Conservation (phyloP, 2,797 vertebrate species). For the Danio aesculapii region DNA sequence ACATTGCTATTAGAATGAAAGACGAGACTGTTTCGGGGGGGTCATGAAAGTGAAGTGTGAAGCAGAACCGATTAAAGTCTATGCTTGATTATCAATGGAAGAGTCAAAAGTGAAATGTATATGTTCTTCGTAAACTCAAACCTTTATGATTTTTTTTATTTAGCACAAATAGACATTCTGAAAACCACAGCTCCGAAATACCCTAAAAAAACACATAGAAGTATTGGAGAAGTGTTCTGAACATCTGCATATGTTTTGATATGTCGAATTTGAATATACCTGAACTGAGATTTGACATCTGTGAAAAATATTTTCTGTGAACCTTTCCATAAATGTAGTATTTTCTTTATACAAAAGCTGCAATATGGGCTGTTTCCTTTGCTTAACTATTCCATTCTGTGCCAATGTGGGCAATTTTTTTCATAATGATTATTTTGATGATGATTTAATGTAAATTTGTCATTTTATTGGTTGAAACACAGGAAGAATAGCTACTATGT, state of each 20-base stretch:
- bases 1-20: conserved; percentile 25
- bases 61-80: not conserved
- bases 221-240: not conserved
- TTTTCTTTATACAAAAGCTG: not conserved
- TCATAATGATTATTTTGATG: no score
- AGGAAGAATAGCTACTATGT: no score
- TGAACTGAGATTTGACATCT: not conserved
- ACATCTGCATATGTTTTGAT: not conserved
- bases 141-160: not conserved
- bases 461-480: no score
- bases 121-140: not conserved
- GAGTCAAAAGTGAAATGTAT: not conserved
- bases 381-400: no score
- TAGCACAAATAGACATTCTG: not conserved
- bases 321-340: not conserved
- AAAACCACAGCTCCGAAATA: not conserved
- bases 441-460: no score
- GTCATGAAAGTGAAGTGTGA: conserved; percentile 16
- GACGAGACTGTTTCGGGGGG: conserved; percentile 11
- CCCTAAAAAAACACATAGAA: not conserved
- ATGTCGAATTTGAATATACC: not conserved
- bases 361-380: no score
- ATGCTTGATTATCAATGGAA: not conserved
- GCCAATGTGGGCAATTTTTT: no score
- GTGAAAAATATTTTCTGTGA: not conserved